Conservation (phyloP, 2,797 vertebrate species). For the Gallirallus australis region DNA sequence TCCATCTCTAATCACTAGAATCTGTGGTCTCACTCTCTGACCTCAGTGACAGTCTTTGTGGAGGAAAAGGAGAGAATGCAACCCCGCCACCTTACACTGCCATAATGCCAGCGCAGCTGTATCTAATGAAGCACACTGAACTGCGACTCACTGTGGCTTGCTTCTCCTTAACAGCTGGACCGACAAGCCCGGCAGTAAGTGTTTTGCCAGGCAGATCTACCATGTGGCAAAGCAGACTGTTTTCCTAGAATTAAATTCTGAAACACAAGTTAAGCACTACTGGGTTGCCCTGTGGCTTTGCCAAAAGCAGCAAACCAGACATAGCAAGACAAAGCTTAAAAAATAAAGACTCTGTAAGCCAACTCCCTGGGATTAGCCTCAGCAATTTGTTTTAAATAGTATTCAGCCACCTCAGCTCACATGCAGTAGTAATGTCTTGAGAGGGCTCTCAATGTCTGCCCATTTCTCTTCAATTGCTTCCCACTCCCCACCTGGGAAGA, state of each 20-base stretch:
- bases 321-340: background rate
- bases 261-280: background rate
- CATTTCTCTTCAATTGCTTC: fast-evolving
- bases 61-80: background rate
- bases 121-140: fast-evolving
- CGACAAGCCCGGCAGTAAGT: background rate
- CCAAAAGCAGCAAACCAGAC: background rate
- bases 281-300: background rate
- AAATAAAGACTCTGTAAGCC: background rate
- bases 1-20: background rate
- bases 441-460: background rate
- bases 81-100: background rate
- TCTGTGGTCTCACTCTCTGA: background rate
- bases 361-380: background rate
- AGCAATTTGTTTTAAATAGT: background rate
- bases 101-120: background rate
- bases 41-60: background rate
- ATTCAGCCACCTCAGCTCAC: background rate
- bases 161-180: background rate
- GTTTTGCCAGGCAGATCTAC: background rate
- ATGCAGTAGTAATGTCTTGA: background rate
- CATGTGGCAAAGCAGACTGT: background rate
- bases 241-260: background rate
- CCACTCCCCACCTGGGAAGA: background rate
- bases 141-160: background rate